Conservation (phyloP, 2,888 invertebrate species). For the Cataglyphis rosenhaueri region DNA sequence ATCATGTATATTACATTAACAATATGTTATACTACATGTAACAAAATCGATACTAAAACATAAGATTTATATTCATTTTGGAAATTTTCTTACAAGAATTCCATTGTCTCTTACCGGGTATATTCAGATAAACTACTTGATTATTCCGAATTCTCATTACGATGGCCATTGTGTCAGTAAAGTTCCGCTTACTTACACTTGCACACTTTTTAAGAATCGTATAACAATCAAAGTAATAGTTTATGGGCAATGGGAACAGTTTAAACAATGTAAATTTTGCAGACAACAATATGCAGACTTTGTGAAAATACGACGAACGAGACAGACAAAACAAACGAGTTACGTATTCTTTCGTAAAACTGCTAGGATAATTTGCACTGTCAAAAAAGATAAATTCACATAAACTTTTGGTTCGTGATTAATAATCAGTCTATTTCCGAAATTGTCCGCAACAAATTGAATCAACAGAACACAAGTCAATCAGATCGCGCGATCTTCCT, state of each 20-base stretch:
- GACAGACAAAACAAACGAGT: conserved; percentile 18
- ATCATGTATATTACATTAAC: background rate
- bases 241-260: background rate
- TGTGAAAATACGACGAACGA: background rate
- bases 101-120: conserved; percentile 67
- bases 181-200: background rate
- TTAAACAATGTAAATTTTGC: background rate
- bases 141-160: conserved; percentile 77
- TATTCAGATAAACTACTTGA: conserved; percentile 72
- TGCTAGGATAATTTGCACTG: background rate
- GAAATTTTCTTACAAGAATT: background rate
- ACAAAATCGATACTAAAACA: background rate
- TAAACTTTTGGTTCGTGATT: background rate
- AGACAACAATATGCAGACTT: background rate
- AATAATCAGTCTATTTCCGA: background rate
- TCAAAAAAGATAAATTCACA: background rate
- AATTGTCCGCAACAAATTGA: background rate
- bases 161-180: conserved; percentile 72
- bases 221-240: background rate
- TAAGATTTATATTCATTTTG: background rate
- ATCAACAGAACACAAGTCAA: conserved; percentile 7
- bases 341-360: background rate
- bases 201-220: background rate
- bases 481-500: background rate
- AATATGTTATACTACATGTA: conserved; percentile 1